Evolutionary conservation across 2,888 invertebrate species (phyloP), one percentile per base, ranked within the genome.

Genomic region (Esperia sulphurella): DNA sequence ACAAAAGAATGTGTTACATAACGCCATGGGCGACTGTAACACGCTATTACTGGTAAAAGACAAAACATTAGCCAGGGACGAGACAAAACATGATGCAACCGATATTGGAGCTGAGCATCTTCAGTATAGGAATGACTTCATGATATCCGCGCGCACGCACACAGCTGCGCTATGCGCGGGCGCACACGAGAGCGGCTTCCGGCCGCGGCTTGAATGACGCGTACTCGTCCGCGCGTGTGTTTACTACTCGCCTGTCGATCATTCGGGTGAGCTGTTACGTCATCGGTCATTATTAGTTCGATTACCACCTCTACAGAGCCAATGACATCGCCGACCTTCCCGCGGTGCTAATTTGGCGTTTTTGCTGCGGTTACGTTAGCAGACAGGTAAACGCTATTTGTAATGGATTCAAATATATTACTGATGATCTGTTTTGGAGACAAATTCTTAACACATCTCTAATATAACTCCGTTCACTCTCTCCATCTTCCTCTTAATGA

Each of bases 161-260:
- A 55, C 43, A 51, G 44, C 42, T 21, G 39, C 42, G 47, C 40
- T 31, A 38, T 40, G 38, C 48, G 54, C 51, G 43, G 58, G 68
- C 71, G 46, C 75, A 73, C 75, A 75, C 76, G 58, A 33, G 46
- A 52, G 35, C 57, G 56, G 68, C 64, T 77, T 81, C 83, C 82
- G 83, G 79, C 68, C 75, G 68, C 63, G 71, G 75, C 75, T 71
- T 80, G 83, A 84, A 82, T 82, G 86, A 83, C 83, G 51, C 71
- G 75, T 81, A 83, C 84, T 78, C 78, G n/a, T n/a, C n/a, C n/a
- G 73, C 40, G 40, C 29, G 13, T 31, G 13, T 81, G 83, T 83
- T 83, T 86, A 84, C 85, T 85, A 83, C 78, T 14, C 58, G 66
- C 59, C 73, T 79, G 83, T 82, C 83, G 79, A 83, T 82, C 83